Percentiles rank a stretch among this genome's conserved stretches.
Evolutionary conservation across 2,888 invertebrate species (phyloP).

Genomic region (Agriopis aurantiaria): DNA sequence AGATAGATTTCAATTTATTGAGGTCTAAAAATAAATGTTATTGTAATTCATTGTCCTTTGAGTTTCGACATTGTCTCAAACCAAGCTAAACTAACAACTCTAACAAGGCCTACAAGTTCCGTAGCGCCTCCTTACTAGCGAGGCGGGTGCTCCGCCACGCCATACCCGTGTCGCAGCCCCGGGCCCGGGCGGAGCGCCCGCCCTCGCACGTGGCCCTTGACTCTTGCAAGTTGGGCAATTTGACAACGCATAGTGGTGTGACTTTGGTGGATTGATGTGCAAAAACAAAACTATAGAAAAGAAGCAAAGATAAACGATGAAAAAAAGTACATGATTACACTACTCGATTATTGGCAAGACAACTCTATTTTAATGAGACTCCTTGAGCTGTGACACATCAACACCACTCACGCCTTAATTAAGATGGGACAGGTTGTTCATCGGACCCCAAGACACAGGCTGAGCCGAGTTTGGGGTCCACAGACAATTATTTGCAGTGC

Average conservation of each 20-base stretch:
- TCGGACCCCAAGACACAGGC: too few relatives aligned
- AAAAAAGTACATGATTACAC: too few relatives aligned
- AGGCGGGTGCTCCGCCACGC: conserved; percentile 67
- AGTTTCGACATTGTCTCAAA: not conserved
- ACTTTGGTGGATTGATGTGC: not conserved
- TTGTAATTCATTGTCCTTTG: not conserved
- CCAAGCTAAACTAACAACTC: not conserved
- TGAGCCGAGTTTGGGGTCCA: too few relatives aligned
- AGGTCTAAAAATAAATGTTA: not conserved
- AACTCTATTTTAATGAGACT: too few relatives aligned
- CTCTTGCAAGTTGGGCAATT: conserved; percentile 10
- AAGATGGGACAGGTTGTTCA: too few relatives aligned
- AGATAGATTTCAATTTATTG: too few relatives aligned
- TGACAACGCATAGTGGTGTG: not conserved
- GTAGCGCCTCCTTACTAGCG: not conserved
- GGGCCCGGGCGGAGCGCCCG: conserved; percentile 51
- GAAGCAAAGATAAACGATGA: not conserved
- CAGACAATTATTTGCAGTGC: too few relatives aligned
- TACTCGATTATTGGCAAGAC: too few relatives aligned
- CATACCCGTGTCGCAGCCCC: conserved; percentile 68
- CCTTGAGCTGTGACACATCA: too few relatives aligned
- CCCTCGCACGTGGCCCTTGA: conserved; percentile 56
- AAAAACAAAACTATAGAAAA: not conserved
- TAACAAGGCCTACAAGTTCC: not conserved
- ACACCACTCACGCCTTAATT: too few relatives aligned